These are phyloP conservation scores for Campoplex nolae DNA, from an alignment of 2,888 invertebrate genomes.

Conservation along the genomic window DNA sequence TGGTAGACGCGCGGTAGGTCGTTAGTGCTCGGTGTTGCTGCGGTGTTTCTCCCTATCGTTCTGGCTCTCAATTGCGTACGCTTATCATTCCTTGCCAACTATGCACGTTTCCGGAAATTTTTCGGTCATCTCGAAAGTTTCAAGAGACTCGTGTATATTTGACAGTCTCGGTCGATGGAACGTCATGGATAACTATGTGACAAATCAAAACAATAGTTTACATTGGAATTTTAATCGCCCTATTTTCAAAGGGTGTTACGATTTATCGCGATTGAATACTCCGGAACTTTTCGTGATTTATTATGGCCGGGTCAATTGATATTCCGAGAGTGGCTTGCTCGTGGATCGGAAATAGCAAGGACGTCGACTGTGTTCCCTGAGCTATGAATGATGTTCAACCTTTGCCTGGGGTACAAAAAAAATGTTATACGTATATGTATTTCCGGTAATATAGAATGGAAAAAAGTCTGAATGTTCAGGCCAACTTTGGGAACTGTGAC, in stretches of 20 bases:
- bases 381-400: constrained; percentile 78
- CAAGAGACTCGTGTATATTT: constrained; percentile 38
- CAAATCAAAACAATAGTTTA: constrained; percentile 49
- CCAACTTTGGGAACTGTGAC: neutral
- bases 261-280: constrained; percentile 17
- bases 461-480: constrained; percentile 22
- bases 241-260: neutral
- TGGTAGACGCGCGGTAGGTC: constrained; percentile 55
- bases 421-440: constrained; percentile 70
- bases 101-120: constrained; percentile 75
- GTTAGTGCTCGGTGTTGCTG: constrained; percentile 70
- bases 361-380: constrained; percentile 78
- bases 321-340: constrained; percentile 29
- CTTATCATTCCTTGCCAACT: constrained; percentile 73
- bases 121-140: constrained; percentile 25
- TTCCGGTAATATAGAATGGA: constrained; percentile 70
- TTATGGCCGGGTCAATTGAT: constrained; percentile 36
- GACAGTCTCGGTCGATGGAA: constrained; percentile 11
- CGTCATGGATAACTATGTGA: constrained; percentile 37
- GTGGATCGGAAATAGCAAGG: constrained; percentile 68
- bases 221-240: constrained; percentile 46
- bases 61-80: constrained; percentile 74
- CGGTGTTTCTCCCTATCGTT: neutral
- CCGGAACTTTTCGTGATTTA: constrained; percentile 18
- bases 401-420: constrained; percentile 60